Evolutionary conservation across 2,113 vertebrate genomes (phyloP).

Genomic region (Struthio camelus): DNA sequence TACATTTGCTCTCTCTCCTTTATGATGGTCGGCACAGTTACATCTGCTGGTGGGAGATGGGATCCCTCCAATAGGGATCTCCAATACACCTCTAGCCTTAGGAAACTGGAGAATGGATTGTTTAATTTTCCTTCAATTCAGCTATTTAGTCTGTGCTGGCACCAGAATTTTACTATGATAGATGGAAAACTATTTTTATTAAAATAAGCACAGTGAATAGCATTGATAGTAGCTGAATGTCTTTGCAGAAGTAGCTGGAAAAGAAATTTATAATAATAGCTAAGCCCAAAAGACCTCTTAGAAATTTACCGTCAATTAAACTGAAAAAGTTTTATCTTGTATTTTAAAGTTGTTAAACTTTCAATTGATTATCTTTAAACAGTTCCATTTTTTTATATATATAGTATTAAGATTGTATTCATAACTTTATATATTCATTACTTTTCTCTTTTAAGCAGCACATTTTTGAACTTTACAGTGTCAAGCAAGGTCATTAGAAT

Average conservation of each 20-base stretch:
- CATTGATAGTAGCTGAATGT: neutral
- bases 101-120: neutral
- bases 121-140: neutral
- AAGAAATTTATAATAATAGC: neutral
- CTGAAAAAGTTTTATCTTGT: neutral
- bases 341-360: neutral
- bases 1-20: neutral
- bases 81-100: fast-evolving
- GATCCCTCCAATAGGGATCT: neutral
- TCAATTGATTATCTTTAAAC: neutral
- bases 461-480: constrained; percentile 17
- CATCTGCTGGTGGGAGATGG: neutral
- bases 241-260: neutral
- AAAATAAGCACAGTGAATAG: neutral
- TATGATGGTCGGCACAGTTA: neutral
- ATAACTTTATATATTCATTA: neutral
- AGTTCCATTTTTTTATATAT: neutral
- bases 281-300: neutral
- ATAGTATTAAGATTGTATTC: neutral
- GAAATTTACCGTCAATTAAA: neutral
- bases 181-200: neutral
- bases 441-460: neutral
- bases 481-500: neutral
- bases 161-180: neutral
- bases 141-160: neutral